Base-by-base conservation (phyloP, 1,140 invertebrate species). In the Drosophila pruinosa region DNA sequence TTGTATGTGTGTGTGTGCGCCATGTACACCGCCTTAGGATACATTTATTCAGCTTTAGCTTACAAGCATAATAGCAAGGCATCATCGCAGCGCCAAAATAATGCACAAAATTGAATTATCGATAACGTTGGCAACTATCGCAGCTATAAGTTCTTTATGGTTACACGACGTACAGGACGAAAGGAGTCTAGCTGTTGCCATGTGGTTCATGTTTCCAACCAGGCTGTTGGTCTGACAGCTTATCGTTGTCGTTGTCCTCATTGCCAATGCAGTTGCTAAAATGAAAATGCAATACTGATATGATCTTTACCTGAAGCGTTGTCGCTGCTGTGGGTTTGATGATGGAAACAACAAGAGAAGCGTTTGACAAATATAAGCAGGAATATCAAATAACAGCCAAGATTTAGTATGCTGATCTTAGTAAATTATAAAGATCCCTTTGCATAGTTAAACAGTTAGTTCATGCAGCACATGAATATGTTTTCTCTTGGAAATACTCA, bases 41-140 rank as follows among this genome's bases (percentile, higher is more conserved):
- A 86, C 82, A 75, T 81, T 86, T 86, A 80, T 78, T 88, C 75
- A 75, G 82, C 83, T 78, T 68, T 28, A 22, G 24, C 45, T 48
- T 34, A 34, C 31, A 0, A 34, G 31, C 10, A 88, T 78, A 88
- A 86, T 81, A 82, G 74, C 78, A 41, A 47, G 67, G 82, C 81
- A 61, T 77, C 67, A 86, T 74, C 65, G 64, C 62, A 82, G 72
- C 82, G 61, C 82, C 82, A 75, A 88, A 88, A 88, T 88, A 88
- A 88, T 88, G 82, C 82, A 88, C 75, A 82, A 82, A 88, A 88
- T 88, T 88, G 82, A 88, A 88, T 88, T 88, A 88, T 88, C 82
- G 82, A 88, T 72, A 72, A 48, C 75, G 72, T 68, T 88, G 82
- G 47, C 68, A 75, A 75, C 75, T 78, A 76, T 78, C 54, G 73